These are phyloP conservation scores for Sinocyclocheilus anophthalmus DNA, from an alignment of 2,113 vertebrate species.

Conservation along the genomic window DNA sequence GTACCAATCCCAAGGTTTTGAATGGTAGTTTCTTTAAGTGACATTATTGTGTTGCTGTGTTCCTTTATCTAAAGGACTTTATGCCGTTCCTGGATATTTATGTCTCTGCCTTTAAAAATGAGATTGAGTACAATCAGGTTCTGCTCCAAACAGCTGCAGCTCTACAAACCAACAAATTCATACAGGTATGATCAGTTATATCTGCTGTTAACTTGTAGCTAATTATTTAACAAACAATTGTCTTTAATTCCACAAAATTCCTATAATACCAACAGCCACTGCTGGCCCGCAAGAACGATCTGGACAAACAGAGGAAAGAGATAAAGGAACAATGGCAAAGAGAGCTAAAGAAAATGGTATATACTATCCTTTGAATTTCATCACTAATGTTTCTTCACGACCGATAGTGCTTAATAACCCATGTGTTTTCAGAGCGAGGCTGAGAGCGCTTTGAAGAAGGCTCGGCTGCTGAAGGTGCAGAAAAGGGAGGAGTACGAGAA, in stretches of 20 bases:
- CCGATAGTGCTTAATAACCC: neutral
- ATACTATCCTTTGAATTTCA: neutral
- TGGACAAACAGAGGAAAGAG: constrained; percentile 94
- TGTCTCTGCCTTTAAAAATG: constrained; percentile 86
- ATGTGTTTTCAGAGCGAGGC: constrained; percentile 82
- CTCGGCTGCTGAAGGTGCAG: constrained; percentile 80
- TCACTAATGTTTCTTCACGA: neutral
- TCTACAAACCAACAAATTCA: constrained; percentile 94
- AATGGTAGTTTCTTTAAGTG: neutral
- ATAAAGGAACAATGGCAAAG: constrained; percentile 97
- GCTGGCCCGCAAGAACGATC: constrained; percentile 88
- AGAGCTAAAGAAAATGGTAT: constrained; percentile 93
- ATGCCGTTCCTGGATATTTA: constrained; percentile 95
- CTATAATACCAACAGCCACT: constrained; percentile 81
- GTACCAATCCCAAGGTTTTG: neutral
- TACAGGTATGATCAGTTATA: constrained; percentile 81
- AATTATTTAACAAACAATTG: neutral
- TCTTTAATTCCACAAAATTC: neutral
- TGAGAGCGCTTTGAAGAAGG: constrained; percentile 85
- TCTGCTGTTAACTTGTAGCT: neutral
- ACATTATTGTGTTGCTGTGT: constrained; percentile 13
- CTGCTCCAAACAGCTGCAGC: constrained; percentile 85
- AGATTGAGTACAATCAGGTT: constrained; percentile 86
- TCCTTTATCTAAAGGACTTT: constrained; percentile 80
- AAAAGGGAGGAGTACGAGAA: constrained; percentile 92